A percentile compares a stretch with the other conserved stretches of the same genome.
These are phyloP conservation scores for Sphaeramia orbicularis DNA, from an alignment of 2,797 vertebrate species.

Conservation along the genomic window DNA sequence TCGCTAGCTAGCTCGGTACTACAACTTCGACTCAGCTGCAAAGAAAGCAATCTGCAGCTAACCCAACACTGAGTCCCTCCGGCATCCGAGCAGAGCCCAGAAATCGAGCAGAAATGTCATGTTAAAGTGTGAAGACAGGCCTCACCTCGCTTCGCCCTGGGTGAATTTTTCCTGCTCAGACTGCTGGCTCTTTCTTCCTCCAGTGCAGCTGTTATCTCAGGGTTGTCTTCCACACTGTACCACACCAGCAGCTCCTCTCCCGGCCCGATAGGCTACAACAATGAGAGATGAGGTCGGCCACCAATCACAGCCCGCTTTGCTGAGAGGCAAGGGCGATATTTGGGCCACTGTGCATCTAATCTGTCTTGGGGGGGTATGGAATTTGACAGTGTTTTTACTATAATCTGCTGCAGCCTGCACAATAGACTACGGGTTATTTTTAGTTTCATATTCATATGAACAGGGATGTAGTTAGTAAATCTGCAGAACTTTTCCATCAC, in stretches of 20 bases:
- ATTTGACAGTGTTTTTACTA: constrained; percentile 52
- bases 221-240: constrained; percentile 98
- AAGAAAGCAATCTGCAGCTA: not conserved
- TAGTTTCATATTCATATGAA: not conserved
- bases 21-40: constrained; percentile 65
- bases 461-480: not conserved
- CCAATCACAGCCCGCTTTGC: constrained; percentile 90
- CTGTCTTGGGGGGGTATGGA: constrained; percentile 55
- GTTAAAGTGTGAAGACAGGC: constrained; percentile 40
- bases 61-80: too few species aligned
- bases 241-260: constrained; percentile 95
- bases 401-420: constrained; percentile 19
- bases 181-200: constrained; percentile 95
- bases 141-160: constrained; percentile 92
- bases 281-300: constrained; percentile 79
- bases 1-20: constrained; percentile 60
- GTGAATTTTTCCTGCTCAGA: constrained; percentile 88
- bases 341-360: constrained; percentile 80
- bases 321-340: constrained; percentile 71
- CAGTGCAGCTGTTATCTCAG: constrained; percentile 97
- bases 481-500: not conserved
- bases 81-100: too few species aligned
- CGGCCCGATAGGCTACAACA: constrained; percentile 91
- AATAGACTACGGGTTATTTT: not conserved
- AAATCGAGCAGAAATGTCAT: constrained; percentile 4